Evolutionary conservation across 2,797 vertebrate species (phyloP).

Genomic region (Odontamblyopus rebecca): DNA sequence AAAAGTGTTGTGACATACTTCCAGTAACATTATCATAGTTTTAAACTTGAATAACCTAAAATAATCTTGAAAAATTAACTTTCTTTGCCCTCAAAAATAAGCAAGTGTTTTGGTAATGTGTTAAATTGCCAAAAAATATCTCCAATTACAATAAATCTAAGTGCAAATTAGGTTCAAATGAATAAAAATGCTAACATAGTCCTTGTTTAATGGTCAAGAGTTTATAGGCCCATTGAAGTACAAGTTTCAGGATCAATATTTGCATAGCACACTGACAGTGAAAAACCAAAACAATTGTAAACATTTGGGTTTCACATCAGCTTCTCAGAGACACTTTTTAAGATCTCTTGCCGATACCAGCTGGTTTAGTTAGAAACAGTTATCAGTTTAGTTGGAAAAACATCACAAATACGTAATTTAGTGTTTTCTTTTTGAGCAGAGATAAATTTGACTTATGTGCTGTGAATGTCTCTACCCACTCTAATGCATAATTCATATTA

Average conservation of each 20-base stretch:
- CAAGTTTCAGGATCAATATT: neutral
- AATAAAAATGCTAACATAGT: neutral
- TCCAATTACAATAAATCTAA: too few species aligned
- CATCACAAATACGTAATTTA: neutral
- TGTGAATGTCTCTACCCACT: too few species aligned
- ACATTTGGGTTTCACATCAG: neutral
- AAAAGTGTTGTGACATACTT: conserved; percentile 38
- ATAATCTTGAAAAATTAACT: neutral
- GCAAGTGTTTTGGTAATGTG: neutral
- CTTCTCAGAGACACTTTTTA: neutral
- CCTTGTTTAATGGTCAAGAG: neutral
- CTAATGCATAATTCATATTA: too few species aligned
- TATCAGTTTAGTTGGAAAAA: neutral
- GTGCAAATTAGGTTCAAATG: too few species aligned
- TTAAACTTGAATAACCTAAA: conserved; percentile 8
- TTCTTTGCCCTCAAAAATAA: neutral
- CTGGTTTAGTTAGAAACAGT: too few species aligned
- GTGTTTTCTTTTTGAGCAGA: neutral
- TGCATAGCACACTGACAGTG: neutral
- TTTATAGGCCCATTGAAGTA: neutral
- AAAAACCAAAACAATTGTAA: neutral
- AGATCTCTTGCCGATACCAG: neutral
- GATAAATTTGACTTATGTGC: neutral
- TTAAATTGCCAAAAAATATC: too few species aligned
- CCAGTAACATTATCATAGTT: conserved; percentile 10